Evolutionary conservation across 2,113 vertebrate species (phyloP), one percentile per base, ranked within the genome.

Genomic region (Neolamprologus tretocephalus): DNA sequence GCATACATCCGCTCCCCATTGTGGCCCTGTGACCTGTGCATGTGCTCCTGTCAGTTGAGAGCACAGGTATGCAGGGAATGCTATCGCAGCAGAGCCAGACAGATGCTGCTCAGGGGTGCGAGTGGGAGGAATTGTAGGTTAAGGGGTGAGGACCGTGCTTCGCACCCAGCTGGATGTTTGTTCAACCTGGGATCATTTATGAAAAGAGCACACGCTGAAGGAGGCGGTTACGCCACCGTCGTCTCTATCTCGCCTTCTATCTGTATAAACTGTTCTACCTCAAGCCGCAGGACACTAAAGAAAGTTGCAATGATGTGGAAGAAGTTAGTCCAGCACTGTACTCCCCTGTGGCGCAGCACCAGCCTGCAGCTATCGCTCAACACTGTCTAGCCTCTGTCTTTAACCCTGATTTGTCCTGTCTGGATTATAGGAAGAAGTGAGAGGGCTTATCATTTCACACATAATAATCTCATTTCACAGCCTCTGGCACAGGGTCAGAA

Each of bases 401-500:
- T 91, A 92, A 90, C 88, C 86, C 89, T 82, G 78, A 93, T 94
- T 93, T 94, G 86, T 80, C 71, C 53, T 89, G 85, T 42, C 83
- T 80, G 61, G 84, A 87, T 87, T 86, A 83, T 57, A 71, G 82
- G 63, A 73, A 51, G 61, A 58, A 83, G 88, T 80, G 75, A 92
- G 83, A 79, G 35, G 80, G 80, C 53, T 89, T 87, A 87, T 92
- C 85, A 90, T 94, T 95, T 96, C 92, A 92, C 94, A 94, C 92
- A 85, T 94, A 91, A 91, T 95, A 89, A 96, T 94, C 93, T 92
- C 89, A 94, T 95, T 93, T 95, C 86, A 94, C 84, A 90, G 89
- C 53, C 83, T 92, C 85, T 85, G 84, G 89, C 86, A 81, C 86
- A 81, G 68, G 86, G 86, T 95, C 92, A 93, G 78, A 87, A 73